These are phyloP conservation scores for Antitype chi DNA, from an alignment of 2,888 invertebrate species.

Conservation along the genomic window DNA sequence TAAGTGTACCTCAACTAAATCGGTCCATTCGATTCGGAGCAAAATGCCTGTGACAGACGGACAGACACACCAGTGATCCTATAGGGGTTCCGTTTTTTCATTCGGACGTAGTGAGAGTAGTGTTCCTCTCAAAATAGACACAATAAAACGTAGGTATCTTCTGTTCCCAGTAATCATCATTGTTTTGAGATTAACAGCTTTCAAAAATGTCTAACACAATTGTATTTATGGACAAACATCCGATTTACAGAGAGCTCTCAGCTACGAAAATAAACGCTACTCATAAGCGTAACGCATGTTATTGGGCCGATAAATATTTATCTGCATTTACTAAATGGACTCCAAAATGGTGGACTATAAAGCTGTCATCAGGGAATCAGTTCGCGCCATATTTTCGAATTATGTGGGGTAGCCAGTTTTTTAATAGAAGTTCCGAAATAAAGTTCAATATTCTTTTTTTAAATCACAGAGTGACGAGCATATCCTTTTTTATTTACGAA, in stretches of 20 bases:
- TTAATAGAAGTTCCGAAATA: conserved; percentile 33
- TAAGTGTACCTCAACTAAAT: too few species aligned
- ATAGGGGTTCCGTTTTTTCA: too few species aligned
- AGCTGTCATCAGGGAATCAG: conserved; percentile 84
- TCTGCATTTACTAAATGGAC: conserved; percentile 89
- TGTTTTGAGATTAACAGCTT: conserved; percentile 53
- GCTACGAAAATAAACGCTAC: conserved; percentile 81
- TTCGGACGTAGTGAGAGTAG: too few species aligned
- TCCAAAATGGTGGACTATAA: conserved; percentile 84
- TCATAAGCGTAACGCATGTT: conserved; percentile 77
- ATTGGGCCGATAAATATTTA: conserved; percentile 87
- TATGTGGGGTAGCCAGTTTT: conserved; percentile 57
- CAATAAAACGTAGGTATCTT: neutral
- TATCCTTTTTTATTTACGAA: too few species aligned
- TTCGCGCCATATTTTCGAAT: conserved; percentile 82
- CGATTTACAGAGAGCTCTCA: conserved; percentile 64
- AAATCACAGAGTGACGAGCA: neutral
- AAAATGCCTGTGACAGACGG: too few species aligned
- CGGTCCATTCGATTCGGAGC: too few species aligned
- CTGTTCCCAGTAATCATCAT: conserved; percentile 38
- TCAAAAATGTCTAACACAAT: conserved; percentile 43
- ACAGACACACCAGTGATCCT: too few species aligned
- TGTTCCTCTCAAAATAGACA: too few species aligned
- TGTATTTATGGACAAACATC: conserved; percentile 60
- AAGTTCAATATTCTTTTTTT: neutral